phyloP scores from a whole-genome alignment of 1,140 invertebrate species.

The Eumaeus atala region DNA sequence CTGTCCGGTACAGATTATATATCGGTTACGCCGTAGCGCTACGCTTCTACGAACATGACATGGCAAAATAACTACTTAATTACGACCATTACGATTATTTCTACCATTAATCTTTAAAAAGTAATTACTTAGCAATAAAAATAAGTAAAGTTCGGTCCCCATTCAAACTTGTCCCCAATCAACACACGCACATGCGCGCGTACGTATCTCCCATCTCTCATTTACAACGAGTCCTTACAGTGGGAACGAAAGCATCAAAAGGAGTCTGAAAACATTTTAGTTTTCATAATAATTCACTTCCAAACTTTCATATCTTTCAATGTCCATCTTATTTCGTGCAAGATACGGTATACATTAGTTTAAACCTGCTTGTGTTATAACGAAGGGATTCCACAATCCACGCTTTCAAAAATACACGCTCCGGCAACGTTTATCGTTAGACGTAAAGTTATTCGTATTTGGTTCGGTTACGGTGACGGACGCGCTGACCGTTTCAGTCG shows the following conservation, averaged over 20 bases:
- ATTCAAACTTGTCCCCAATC: too few species aligned
- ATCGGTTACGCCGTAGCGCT: too few species aligned
- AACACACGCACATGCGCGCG: too few species aligned
- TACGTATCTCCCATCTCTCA: conserved; percentile 27
- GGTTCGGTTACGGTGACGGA: conserved; percentile 14
- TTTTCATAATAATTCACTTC: conserved; percentile 39
- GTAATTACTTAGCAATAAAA: too few species aligned
- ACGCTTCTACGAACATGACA: too few species aligned
- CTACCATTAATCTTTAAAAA: too few species aligned
- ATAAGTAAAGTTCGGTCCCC: too few species aligned
- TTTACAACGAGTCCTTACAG: conserved; percentile 13
- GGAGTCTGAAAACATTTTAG: conserved; percentile 32
- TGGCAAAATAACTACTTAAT: too few species aligned
- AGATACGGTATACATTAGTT: conserved; percentile 31
- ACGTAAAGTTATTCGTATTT: conserved; percentile 6
- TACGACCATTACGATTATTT: too few species aligned
- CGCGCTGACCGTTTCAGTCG: conserved; percentile 15
- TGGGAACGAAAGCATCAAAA: conserved; percentile 38
- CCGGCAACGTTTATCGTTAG: too few species aligned
- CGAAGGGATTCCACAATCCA: conserved; percentile 34
- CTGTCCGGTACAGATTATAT: too few species aligned
- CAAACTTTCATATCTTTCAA: conserved; percentile 18
- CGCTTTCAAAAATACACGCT: conserved; percentile 29
- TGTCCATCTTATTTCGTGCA: conserved; percentile 28
- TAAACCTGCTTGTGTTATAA: conserved; percentile 45